Evolutionary conservation across 2,797 vertebrate species (phyloP), one percentile per base, ranked within the genome.

Genomic region (Sarcophilus harrisii): DNA sequence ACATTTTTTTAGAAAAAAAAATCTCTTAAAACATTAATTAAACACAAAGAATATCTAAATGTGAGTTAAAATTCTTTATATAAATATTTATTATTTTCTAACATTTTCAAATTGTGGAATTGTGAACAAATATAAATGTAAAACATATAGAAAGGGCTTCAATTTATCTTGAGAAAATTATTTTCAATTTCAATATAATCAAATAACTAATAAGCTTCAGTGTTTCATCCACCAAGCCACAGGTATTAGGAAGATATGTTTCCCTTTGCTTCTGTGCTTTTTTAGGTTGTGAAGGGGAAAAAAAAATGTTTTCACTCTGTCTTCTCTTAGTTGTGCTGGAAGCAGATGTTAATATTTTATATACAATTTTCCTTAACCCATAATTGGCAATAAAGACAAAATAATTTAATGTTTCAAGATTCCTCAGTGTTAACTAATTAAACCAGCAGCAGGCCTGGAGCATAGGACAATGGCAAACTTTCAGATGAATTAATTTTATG

Each of bases 401-500:
- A 98, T 98, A 98, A 98, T 98, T 98, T 98, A 98, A 98, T 98
- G 98, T 98, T 99, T 98, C 98, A 98, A 98, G 98, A 98, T 98
- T 98, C 97, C 97, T 99, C 98, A 66, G 96, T 98, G 98, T 98
- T 98, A 99, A 99, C 98, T 98, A 99, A 99, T 99, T 99, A 99
- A 98, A 98, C 96, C 98, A 98, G 97, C 97, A 97, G 97, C 98
- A 98, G 98, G 98, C 97, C 98, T 96, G 11, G 9, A 98, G 98
- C 98, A 97, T 95, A 97, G 98, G 98, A 99, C 99, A 99, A 99
- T 98, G 98, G 98, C 98, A 98, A 98, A 99, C 98, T 98, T 99
- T 99, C 98, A 99, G 98, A 98, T 98, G 98, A 99, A 98, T 99
- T 99, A 98, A 99, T 99, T 99, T 99, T 99, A 98, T 99, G 98